Evolutionary conservation across 2,888 invertebrate genomes (phyloP).

Genomic region (Onchidella celtica): DNA sequence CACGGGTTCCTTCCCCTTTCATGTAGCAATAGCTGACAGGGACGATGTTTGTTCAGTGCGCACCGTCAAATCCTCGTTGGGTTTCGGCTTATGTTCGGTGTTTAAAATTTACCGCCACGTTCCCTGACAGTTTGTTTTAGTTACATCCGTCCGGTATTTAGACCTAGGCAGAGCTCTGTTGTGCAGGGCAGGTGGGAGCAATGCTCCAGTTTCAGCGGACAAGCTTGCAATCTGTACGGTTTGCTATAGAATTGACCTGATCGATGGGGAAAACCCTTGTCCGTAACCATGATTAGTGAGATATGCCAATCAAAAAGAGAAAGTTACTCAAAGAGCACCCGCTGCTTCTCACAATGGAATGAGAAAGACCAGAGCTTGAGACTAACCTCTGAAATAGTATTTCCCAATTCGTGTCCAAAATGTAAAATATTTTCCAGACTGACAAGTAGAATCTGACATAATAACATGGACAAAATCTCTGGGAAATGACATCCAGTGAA

Average conservation of each 20-base stretch:
- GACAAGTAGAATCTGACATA: too few species aligned
- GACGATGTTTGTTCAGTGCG: constrained; percentile 3
- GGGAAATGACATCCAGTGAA: too few species aligned
- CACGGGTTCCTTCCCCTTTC: background rate
- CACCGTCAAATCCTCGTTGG: background rate
- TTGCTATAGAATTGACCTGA: background rate
- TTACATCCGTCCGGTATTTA: constrained; percentile 6
- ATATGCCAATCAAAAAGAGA: too few species aligned
- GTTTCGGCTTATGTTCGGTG: constrained; percentile 6
- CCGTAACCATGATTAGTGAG: too few species aligned
- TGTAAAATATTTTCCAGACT: too few species aligned
- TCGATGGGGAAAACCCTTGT: too few species aligned
- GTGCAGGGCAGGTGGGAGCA: background rate
- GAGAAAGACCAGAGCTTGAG: too few species aligned
- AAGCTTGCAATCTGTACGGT: background rate
- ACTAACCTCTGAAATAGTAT: too few species aligned
- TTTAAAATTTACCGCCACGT: constrained; percentile 28
- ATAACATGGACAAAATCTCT: too few species aligned
- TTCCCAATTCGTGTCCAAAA: too few species aligned
- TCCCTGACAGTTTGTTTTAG: background rate
- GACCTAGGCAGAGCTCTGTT: background rate
- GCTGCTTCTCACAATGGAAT: too few species aligned
- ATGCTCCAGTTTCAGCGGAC: background rate
- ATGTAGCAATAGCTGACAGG: background rate
- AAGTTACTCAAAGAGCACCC: too few species aligned